Evolutionary conservation across 2,113 vertebrate genomes (phyloP).

Genomic region (Xiphorhynchus elegans): DNA sequence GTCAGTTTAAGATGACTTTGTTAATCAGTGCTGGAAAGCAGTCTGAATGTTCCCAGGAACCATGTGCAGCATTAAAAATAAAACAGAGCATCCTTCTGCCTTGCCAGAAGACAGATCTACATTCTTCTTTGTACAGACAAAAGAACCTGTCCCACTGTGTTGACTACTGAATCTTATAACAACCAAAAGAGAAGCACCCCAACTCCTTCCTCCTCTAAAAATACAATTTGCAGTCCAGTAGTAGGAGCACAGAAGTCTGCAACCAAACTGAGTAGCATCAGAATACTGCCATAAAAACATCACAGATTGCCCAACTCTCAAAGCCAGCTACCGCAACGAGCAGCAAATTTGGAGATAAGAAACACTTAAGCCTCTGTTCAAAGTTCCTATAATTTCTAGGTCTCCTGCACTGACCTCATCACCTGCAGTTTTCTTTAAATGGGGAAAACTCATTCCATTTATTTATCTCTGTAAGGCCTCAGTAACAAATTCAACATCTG

Average conservation of each 20-base stretch:
- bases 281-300: not conserved
- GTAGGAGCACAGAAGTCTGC: not conserved
- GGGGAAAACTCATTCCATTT: not conserved
- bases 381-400: not conserved
- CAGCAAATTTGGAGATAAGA: not conserved
- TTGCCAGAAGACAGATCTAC: not conserved
- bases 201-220: not conserved
- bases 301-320: not conserved
- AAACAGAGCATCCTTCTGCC: not conserved
- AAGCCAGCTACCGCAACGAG: not conserved
- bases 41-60: not conserved
- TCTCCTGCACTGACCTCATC: not conserved
- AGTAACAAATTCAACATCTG: not conserved
- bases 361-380: not conserved
- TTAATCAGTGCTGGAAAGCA: not conserved
- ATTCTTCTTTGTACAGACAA: not conserved
- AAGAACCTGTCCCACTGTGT: not conserved
- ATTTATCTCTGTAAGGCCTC: not conserved
- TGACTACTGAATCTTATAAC: not conserved
- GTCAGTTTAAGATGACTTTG: not conserved
- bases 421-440: not conserved
- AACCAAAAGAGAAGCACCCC: not conserved
- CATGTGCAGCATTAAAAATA: not conserved
- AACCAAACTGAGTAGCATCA: not conserved
- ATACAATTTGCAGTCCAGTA: not conserved